Evolutionary conservation across 2,113 vertebrate genomes (phyloP).

Genomic region (Xenopus tropicalis): DNA sequence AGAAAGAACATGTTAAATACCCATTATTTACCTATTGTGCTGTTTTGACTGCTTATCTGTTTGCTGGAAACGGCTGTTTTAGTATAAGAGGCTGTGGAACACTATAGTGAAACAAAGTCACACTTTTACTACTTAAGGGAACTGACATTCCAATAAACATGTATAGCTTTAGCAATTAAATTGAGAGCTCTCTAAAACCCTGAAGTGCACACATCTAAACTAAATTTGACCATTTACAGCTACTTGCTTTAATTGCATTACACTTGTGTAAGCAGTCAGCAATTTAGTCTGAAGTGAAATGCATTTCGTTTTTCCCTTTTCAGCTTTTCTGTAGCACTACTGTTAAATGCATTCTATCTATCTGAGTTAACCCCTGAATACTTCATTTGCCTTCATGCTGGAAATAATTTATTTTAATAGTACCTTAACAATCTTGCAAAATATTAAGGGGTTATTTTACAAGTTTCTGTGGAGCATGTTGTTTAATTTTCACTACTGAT

Average conservation of each 20-base stretch:
- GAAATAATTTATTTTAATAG: no score
- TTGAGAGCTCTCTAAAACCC: slow-evolving; percentile 31
- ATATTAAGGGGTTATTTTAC: no score
- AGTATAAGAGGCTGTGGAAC: no score
- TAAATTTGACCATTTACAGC: slow-evolving; percentile 54
- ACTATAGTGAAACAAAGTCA: no score
- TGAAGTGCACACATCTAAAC: slow-evolving; percentile 54
- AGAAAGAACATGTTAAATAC: no score
- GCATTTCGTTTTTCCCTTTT: slow-evolving; percentile 54
- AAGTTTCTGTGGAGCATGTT: no score
- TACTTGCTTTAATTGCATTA: slow-evolving; percentile 66
- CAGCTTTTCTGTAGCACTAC: slow-evolving; percentile 51
- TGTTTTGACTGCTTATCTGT: no score
- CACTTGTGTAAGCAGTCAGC: slow-evolving; percentile 60
- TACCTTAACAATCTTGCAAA: no score
- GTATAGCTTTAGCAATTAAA: slow-evolving; percentile 20
- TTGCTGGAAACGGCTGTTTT: no score
- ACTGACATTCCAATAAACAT: slow-evolving; percentile 3
- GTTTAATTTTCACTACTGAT: no score
- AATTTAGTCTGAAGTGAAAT: slow-evolving; percentile 65
- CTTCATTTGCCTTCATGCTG: neutral
- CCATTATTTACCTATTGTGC: no score
- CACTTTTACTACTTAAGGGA: neutral
- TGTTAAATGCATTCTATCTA: slow-evolving; percentile 35
- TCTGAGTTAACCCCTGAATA: slow-evolving; percentile 21